Percentiles rank a stretch among this genome's conserved stretches.
Evolutionary conservation across 2,113 vertebrate species (phyloP).

Genomic region (Isichthys henryi): DNA sequence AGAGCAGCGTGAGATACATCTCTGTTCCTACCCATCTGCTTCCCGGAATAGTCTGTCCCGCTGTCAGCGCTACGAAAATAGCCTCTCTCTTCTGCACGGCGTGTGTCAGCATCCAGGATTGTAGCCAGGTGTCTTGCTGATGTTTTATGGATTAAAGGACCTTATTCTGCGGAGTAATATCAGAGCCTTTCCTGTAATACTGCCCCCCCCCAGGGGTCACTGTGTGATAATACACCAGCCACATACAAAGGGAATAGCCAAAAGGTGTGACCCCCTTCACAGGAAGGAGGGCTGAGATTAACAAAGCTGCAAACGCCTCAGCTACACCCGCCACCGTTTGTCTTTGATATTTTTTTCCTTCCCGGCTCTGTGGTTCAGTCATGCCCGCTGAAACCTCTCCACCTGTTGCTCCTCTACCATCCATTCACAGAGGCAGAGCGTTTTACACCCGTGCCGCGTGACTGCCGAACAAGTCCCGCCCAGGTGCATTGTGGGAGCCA

Average conservation of each 20-base stretch:
- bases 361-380: background rate
- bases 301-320: background rate
- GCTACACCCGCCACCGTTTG: background rate
- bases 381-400: background rate
- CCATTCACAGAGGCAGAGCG: background rate
- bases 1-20: background rate
- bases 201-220: background rate
- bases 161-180: background rate
- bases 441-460: background rate
- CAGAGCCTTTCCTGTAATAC: background rate
- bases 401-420: background rate
- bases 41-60: background rate
- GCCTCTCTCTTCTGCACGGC: background rate
- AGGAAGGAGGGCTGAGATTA: background rate
- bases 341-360: background rate
- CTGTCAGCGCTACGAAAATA: background rate
- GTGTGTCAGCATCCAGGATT: background rate
- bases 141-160: background rate
- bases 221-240: background rate
- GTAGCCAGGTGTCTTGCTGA: background rate
- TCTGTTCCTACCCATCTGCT: background rate
- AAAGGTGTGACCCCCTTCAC: background rate
- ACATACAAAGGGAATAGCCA: background rate
- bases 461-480: background rate
- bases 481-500: background rate